Evolutionary conservation across 2,113 vertebrate species (phyloP), one percentile per base, ranked within the genome.

Genomic region (Calyptomena viridis): DNA sequence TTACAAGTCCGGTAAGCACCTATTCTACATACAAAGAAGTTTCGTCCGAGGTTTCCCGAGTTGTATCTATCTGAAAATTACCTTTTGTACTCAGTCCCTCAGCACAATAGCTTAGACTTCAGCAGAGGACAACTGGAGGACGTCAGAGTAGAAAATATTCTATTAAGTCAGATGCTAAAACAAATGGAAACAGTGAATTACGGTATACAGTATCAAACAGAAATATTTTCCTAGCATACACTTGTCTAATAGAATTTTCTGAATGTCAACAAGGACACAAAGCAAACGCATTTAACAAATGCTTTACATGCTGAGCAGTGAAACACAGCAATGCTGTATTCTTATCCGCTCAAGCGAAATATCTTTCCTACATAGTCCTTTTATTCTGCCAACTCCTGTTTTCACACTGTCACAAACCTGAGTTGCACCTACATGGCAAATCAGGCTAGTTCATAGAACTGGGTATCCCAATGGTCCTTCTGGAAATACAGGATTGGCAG

Each of bases 81-180:
- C 78, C 83, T 96, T 94, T 96, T 88, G 46, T 84, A 40, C 85
- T 92, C 44, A 81, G 55, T 52, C 44, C 50, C 87, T 90, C 53
- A 87, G 76, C 73, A 44, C 50, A 84, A 77, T 62, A 90, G 73
- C 84, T 94, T 83, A 92, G 60, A 91, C 84, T 97, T 71, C 94
- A 89, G 24, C 31, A 95, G 84, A 96, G 97, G 96, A 97, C 96
- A 94, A 87, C 53, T 87, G 66, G 87, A 97, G 95, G 96, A 95
- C 86, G 63, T 71, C 66, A 56, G 52, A 93, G 71, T 40, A 77
- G 49, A 79, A 76, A 79, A 83, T 55, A 85, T 37, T 84, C 62
- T 74, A 59, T 96, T 92, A 84, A 76, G 72, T 71, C 46, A n/a
- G 55, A 55, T 94, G 71, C 85, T 96, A 94, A 97, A 97, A 95